Percentiles rank a stretch among this genome's conserved stretches.
These are phyloP conservation scores for Tragelaphus buxtoni DNA, from an alignment of 2,113 vertebrate species.

Conservation along the genomic window DNA sequence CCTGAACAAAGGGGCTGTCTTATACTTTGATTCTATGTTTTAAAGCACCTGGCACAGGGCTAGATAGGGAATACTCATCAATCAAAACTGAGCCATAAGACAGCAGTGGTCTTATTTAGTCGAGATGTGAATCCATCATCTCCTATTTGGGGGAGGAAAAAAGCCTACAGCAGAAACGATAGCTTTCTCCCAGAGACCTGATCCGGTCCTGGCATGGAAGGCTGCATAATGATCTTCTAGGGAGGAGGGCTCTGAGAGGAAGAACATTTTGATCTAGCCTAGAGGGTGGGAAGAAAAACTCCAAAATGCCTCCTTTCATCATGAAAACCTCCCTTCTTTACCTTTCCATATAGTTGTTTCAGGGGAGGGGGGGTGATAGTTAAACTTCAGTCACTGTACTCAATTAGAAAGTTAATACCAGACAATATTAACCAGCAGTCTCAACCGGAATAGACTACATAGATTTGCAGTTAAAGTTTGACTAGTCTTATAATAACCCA, in stretches of 20 bases:
- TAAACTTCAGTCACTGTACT: conserved; percentile 52
- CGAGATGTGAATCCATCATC: neutral
- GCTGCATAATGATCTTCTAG: neutral
- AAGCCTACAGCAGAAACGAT: neutral
- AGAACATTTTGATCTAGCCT: neutral
- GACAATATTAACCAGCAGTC: conserved; percentile 36
- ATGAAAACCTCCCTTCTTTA: neutral
- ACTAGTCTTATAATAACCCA: neutral
- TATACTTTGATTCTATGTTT: neutral
- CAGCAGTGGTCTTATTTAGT: neutral
- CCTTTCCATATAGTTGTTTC: neutral
- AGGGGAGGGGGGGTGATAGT: neutral
- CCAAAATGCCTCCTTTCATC: neutral
- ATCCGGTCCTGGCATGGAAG: neutral
- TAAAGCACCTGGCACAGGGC: neutral
- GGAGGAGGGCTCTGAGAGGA: neutral
- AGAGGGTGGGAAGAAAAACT: neutral
- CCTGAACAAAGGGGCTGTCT: neutral
- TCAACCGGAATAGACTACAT: neutral
- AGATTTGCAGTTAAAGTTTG: conserved; percentile 52
- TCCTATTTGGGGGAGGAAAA: neutral
- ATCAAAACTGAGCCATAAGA: conserved; percentile 23
- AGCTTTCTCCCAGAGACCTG: neutral
- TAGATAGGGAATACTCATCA: neutral
- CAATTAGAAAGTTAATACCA: conserved; percentile 54